phyloP scores from a whole-genome alignment of 2,797 vertebrate genomes.

The Micrastur ruficollis region DNA sequence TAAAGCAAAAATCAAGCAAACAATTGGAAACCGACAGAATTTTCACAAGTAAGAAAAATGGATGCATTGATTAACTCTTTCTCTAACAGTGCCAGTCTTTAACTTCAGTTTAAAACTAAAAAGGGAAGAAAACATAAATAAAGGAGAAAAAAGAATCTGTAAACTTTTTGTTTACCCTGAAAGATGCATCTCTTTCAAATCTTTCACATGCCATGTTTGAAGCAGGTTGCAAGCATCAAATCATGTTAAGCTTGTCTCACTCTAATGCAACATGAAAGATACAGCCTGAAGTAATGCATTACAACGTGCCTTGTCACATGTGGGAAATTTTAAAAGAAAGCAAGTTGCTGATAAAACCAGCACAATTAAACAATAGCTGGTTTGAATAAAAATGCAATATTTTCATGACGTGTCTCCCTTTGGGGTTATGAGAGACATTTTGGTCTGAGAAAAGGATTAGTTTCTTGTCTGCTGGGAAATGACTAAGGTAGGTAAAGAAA shows the following conservation, averaged over 20 bases:
- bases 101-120: not conserved
- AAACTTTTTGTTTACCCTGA: not conserved
- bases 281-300: slow-evolving; percentile 41
- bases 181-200: not conserved
- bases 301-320: not conserved
- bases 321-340: slow-evolving; percentile 17
- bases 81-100: not conserved
- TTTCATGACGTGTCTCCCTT: not conserved
- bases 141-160: not conserved
- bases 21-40: not conserved
- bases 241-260: not conserved
- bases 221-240: slow-evolving; percentile 52
- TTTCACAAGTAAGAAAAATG: not conserved
- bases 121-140: not conserved
- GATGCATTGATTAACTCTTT: not conserved
- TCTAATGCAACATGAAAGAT: slow-evolving; percentile 47
- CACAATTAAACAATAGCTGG: slow-evolving; percentile 5
- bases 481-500: not conserved
- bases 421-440: not conserved
- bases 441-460: not conserved
- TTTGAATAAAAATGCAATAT: slow-evolving; percentile 13
- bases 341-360: slow-evolving; percentile 23
- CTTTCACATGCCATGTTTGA: not conserved
- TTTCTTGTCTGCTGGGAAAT: not conserved
- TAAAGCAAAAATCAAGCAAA: not conserved